A percentile compares a stretch with the other conserved stretches of the same genome.
These are phyloP conservation scores for Oreochromis tanganicae DNA, from an alignment of 2,113 vertebrate species.

Conservation along the genomic window DNA sequence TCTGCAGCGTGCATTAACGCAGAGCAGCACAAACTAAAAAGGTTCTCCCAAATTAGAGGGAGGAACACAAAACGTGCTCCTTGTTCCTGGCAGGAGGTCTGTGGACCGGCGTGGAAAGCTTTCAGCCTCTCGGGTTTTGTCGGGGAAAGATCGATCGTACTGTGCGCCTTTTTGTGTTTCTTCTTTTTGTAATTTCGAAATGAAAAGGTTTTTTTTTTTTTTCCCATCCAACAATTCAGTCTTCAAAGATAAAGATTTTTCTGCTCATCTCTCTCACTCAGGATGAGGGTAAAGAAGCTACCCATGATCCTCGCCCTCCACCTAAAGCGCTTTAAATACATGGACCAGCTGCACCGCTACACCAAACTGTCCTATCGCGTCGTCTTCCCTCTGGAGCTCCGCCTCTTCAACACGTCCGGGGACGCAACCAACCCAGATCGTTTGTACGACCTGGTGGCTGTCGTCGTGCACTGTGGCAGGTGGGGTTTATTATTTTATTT, in stretches of 20 bases:
- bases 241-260: neutral
- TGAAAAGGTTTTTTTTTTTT: fast-evolving
- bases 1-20: neutral
- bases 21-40: neutral
- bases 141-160: neutral
- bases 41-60: neutral
- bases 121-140: neutral
- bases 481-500: slow-evolving; percentile 2
- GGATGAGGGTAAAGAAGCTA: slow-evolving; percentile 90
- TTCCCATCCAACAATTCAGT: fast-evolving
- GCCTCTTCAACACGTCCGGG: slow-evolving; percentile 91
- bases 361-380: slow-evolving; percentile 93
- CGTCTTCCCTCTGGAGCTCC: slow-evolving; percentile 89
- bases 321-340: slow-evolving; percentile 92
- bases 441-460: slow-evolving; percentile 90
- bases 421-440: slow-evolving; percentile 90
- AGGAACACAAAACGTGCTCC: neutral
- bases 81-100: neutral
- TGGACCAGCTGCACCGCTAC: slow-evolving; percentile 93
- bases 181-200: neutral
- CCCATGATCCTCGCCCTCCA: slow-evolving; percentile 92
- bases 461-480: slow-evolving; percentile 93
- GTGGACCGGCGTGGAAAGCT: neutral
- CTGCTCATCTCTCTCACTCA: slow-evolving; percentile 6
- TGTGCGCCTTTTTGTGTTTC: neutral